Conservation (phyloP, 2,113 vertebrate species). For the Thomomys bottae region DNA sequence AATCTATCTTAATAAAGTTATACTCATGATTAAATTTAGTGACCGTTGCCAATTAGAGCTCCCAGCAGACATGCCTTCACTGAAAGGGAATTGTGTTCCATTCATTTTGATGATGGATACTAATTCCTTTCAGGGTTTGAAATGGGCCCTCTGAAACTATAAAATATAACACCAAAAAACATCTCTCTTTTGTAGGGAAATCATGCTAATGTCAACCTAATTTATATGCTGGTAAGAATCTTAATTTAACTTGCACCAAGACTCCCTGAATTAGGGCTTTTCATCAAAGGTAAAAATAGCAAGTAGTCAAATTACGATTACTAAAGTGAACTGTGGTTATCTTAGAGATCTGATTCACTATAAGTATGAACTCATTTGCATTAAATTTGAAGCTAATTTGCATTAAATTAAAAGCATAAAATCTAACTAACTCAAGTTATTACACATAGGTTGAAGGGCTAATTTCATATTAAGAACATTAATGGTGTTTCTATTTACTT, state of each 20-base stretch:
- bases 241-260: neutral
- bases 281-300: slow-evolving; percentile 20
- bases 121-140: neutral
- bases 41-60: neutral
- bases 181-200: neutral
- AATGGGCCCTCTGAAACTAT: neutral
- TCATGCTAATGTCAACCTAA: neutral
- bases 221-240: neutral
- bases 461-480: slow-evolving; percentile 35
- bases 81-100: neutral
- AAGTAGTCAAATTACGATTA: slow-evolving; percentile 29
- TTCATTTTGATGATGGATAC: neutral
- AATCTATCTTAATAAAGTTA: neutral
- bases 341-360: slow-evolving; percentile 27
- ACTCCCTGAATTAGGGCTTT: neutral
- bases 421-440: neutral
- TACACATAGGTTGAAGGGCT: neutral
- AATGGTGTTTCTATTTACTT: slow-evolving; percentile 14
- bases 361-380: neutral
- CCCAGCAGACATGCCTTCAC: neutral
- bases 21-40: slow-evolving; percentile 2
- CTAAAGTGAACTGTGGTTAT: slow-evolving; percentile 8
- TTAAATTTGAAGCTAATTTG: slow-evolving; percentile 4
- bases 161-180: neutral
- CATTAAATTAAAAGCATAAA: slow-evolving; percentile 34